A percentile compares a stretch with the other conserved stretches of the same genome.
phyloP scores from a whole-genome alignment of 2,888 invertebrate species.

The Chrysopilus asiliformis region DNA sequence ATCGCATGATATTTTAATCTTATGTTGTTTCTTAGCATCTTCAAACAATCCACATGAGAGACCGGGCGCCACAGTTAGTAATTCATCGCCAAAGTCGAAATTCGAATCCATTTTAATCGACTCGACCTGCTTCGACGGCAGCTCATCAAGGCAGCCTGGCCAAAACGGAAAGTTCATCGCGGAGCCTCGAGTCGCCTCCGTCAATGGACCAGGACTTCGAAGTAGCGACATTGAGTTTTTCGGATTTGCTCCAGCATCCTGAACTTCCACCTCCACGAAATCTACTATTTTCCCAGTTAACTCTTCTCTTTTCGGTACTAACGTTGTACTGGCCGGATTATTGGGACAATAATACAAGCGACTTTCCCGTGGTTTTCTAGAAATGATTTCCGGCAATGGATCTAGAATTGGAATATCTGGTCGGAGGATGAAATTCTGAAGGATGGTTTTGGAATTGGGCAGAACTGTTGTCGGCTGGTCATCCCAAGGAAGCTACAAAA shows the following conservation, averaged over 20 bases:
- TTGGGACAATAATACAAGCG: conserved; percentile 13
- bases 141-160: conserved; percentile 65
- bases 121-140: not conserved
- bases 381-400: conserved; percentile 28
- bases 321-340: conserved; percentile 25
- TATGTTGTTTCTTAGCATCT: conserved; percentile 17
- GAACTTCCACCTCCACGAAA: conserved; percentile 46
- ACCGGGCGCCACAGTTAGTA: conserved; percentile 53
- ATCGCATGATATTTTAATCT: too few relatives aligned
- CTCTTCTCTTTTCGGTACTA: conserved; percentile 45
- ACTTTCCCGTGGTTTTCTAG: conserved; percentile 18
- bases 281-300: conserved; percentile 61
- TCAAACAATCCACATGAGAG: conserved; percentile 47
- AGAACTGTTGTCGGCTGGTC: too few relatives aligned
- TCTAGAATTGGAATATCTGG: conserved; percentile 31
- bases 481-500: too few relatives aligned
- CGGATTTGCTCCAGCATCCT: conserved; percentile 48
- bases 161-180: conserved; percentile 74
- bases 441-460: conserved; percentile 11
- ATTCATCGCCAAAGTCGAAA: conserved; percentile 33
- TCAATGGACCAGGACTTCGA: conserved; percentile 59
- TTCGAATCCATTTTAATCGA: conserved; percentile 18
- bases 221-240: conserved; percentile 68
- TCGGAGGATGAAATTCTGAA: conserved; percentile 27
- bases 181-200: conserved; percentile 58